A percentile compares a stretch with the other conserved stretches of the same genome.
Conservation (phyloP, 1,140 invertebrate genomes). For the Saxidomus purpurata region DNA sequence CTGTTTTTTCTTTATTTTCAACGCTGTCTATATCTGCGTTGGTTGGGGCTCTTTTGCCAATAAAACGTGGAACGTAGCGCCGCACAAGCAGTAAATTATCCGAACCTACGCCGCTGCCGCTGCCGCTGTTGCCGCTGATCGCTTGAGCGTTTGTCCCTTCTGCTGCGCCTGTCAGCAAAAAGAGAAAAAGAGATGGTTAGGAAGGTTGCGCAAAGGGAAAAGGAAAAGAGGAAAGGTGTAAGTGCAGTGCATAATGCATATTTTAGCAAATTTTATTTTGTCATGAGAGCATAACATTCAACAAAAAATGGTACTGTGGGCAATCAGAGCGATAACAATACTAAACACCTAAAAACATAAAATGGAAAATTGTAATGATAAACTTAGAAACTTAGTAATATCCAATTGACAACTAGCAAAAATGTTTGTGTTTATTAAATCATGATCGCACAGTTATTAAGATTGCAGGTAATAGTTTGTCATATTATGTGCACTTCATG, state of each 20-base stretch:
- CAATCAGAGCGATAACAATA: too few species aligned
- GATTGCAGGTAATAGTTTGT: too few species aligned
- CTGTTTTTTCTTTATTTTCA: background rate
- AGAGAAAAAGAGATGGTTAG: constrained; percentile 2
- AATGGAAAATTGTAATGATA: too few species aligned
- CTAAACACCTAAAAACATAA: too few species aligned
- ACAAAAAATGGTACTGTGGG: too few species aligned
- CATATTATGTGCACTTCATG: too few species aligned
- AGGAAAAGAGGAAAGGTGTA: background rate
- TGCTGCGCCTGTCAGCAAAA: constrained; percentile 63
- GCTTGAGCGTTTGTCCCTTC: constrained; percentile 62
- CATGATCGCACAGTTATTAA: too few species aligned
- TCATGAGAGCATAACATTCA: too few species aligned
- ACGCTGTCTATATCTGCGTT: constrained; percentile 1
- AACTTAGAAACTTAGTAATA: too few species aligned
- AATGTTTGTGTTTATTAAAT: too few species aligned
- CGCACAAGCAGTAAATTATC: constrained; percentile 55
- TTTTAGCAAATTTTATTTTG: background rate
- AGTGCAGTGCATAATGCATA: background rate
- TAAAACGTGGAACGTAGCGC: constrained; percentile 60
- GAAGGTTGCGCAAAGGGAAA: background rate
- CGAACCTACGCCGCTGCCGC: background rate
- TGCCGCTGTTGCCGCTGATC: background rate
- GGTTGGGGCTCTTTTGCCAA: constrained; percentile 55
- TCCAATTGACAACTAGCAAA: too few species aligned